These are phyloP conservation scores for Rhabdomys dilectus DNA, from an alignment of 2,113 vertebrate species.

Conservation along the genomic window DNA sequence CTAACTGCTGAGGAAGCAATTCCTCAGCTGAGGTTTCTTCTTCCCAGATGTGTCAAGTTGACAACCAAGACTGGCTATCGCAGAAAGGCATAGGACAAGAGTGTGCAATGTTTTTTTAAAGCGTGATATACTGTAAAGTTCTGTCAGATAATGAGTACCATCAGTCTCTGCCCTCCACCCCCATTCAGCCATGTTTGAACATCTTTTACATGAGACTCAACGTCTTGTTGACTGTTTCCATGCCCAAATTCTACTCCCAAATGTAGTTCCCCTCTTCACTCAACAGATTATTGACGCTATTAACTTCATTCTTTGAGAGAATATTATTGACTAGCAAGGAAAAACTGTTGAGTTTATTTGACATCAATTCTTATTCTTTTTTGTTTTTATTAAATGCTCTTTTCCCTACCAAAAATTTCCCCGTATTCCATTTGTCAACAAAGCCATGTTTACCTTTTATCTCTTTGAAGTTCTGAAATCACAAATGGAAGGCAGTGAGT, in stretches of 20 bases:
- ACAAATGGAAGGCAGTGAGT: constrained; percentile 45
- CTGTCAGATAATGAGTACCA: background rate
- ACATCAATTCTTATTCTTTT: background rate
- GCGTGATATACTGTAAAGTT: background rate
- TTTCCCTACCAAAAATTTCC: constrained; percentile 55
- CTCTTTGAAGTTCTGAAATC: constrained; percentile 60
- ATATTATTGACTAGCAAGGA: background rate
- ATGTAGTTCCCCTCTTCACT: background rate
- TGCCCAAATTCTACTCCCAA: constrained; percentile 4
- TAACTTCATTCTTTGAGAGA: constrained; percentile 13
- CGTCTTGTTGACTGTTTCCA: background rate
- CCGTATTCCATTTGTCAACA: constrained; percentile 62
- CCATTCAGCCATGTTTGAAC: background rate
- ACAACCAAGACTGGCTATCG: too few relatives aligned
- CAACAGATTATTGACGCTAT: background rate
- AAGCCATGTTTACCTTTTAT: constrained; percentile 54
- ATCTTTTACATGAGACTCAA: background rate
- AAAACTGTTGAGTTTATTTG: constrained; percentile 17
- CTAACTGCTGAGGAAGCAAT: background rate
- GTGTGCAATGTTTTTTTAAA: background rate
- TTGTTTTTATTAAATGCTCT: background rate
- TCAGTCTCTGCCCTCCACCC: background rate
- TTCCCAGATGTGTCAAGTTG: background rate
- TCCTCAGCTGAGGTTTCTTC: background rate
- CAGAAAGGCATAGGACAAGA: background rate